A percentile compares a stretch with the other conserved stretches of the same genome.
Evolutionary conservation across 2,888 invertebrate genomes (phyloP).

Genomic region (Lycia hirtaria): DNA sequence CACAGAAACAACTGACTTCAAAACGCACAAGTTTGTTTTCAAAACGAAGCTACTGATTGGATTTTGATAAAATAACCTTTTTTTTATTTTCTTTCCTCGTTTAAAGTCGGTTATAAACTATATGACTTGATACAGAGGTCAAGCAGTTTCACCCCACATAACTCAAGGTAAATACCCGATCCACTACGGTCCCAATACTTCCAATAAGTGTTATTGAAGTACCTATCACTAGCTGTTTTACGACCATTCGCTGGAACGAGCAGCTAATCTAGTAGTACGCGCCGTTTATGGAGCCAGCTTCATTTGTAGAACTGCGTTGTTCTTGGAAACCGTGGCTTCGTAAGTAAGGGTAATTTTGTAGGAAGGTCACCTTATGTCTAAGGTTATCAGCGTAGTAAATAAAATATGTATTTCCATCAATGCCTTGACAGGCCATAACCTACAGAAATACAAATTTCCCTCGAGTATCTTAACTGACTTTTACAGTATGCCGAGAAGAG

Average conservation of each 20-base stretch:
- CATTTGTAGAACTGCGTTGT: slow-evolving; percentile 10
- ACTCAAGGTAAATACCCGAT: background rate
- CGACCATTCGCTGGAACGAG: slow-evolving; percentile 1
- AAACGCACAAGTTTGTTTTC: too few species aligned
- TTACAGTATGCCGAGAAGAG: too few species aligned
- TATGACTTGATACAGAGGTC: background rate
- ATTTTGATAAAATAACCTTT: too few species aligned
- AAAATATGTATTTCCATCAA: too few species aligned
- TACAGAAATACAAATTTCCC: too few species aligned
- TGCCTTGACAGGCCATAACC: too few species aligned
- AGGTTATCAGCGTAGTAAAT: background rate
- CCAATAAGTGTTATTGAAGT: slow-evolving; percentile 9
- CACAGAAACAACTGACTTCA: too few species aligned
- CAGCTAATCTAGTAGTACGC: background rate
- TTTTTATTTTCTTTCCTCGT: too few species aligned
- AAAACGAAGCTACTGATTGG: too few species aligned
- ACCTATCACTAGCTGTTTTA: slow-evolving; percentile 1
- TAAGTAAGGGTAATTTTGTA: background rate
- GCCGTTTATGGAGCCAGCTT: slow-evolving; percentile 2
- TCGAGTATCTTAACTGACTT: too few species aligned
- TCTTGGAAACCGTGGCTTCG: background rate
- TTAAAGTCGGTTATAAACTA: too few species aligned
- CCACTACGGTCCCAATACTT: slow-evolving; percentile 4
- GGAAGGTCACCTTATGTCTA: too few species aligned
- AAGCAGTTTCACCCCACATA: slow-evolving; percentile 1